These are phyloP conservation scores for Diplosoma virens DNA, from an alignment of 23 tunicate genomes.

Conservation along the genomic window DNA sequence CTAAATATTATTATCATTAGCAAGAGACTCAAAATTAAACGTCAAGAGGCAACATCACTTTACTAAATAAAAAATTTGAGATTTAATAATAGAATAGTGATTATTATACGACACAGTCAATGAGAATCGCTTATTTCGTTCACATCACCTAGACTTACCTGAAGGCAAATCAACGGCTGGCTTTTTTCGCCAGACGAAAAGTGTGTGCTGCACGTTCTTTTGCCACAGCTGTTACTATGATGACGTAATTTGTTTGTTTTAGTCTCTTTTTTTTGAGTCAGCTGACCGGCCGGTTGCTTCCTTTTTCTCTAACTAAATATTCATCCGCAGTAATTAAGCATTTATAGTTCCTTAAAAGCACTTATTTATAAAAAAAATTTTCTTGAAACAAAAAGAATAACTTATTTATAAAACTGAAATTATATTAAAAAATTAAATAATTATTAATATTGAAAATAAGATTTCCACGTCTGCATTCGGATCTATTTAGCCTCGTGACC, in stretches of 20 bases:
- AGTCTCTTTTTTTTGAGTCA: slow-evolving; percentile 85
- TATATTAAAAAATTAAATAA: no score
- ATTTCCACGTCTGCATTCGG: no score
- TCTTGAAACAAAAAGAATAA: neutral
- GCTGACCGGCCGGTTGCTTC: slow-evolving; percentile 90
- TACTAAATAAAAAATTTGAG: no score
- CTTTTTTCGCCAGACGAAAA: neutral
- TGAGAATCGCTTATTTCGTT: slow-evolving; percentile 10
- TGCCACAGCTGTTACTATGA: slow-evolving; percentile 92
- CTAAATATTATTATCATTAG: no score
- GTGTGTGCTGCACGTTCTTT: slow-evolving; percentile 37
- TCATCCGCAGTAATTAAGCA: slow-evolving; percentile 62
- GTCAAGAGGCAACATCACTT: no score
- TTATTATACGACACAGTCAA: slow-evolving; percentile 54
- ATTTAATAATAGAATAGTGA: no score
- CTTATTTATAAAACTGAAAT: neutral
- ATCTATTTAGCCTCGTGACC: slow-evolving; percentile 48
- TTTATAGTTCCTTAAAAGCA: no score
- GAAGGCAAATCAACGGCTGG: neutral
- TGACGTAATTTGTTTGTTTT: slow-evolving; percentile 94
- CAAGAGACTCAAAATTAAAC: no score
- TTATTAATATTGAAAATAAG: no score
- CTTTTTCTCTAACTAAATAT: slow-evolving; percentile 33
- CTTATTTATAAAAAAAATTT: neutral
- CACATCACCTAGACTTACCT: no score